Conservation (phyloP, 2,113 vertebrate genomes). For the Myrmecobius fasciatus region DNA sequence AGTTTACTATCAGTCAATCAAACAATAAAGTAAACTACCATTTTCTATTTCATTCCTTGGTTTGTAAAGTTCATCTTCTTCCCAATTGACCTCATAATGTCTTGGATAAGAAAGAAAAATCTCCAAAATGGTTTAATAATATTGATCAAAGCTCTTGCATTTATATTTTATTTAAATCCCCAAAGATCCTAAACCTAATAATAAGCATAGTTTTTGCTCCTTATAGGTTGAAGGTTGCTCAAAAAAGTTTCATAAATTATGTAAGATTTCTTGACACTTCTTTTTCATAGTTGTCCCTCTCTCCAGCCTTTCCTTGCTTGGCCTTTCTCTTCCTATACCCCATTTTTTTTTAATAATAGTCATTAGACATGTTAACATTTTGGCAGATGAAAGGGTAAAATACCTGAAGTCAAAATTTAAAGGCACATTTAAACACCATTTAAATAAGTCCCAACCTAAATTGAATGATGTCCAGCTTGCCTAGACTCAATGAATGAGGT, state of each 20-base stretch:
- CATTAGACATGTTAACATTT: background rate
- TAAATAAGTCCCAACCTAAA: conserved; percentile 2
- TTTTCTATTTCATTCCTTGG: background rate
- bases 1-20: background rate
- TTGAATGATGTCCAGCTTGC: conserved; percentile 15
- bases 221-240: background rate
- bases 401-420: background rate
- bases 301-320: background rate
- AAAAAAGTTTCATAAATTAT: background rate
- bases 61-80: background rate
- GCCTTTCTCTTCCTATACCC: background rate
- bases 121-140: background rate
- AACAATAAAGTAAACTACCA: background rate
- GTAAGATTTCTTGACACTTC: background rate
- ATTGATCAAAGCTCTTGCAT: background rate
- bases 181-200: background rate
- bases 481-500: background rate
- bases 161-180: background rate
- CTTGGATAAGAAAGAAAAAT: background rate
- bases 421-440: conserved; percentile 6
- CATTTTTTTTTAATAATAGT: background rate
- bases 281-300: background rate
- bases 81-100: background rate
- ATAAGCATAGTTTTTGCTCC: background rate
- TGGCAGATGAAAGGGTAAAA: background rate